Evolutionary conservation across 1,140 invertebrate species (phyloP), one percentile per base, ranked within the genome.

Genomic region (Mizuhopecten yessoensis): DNA sequence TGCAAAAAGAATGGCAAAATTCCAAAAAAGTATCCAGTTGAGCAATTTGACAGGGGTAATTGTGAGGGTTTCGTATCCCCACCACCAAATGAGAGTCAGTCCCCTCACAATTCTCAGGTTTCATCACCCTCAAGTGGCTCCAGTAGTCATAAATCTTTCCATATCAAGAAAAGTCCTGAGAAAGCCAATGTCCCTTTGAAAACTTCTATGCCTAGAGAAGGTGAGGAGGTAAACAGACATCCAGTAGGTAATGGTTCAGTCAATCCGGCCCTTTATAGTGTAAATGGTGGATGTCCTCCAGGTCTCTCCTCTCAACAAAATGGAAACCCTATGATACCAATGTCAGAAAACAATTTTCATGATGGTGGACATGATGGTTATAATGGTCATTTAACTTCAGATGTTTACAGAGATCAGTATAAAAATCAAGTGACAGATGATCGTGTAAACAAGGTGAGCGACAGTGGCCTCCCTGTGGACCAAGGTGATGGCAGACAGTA

Each of bases 1-100:
- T 91, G 86, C 45, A 91, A 90, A 86, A 93, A 33, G 86, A 92
- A 39, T 39, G 36, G 10, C 33, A 36, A 75, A 86, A 89, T 87
- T 86, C 34, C 88, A 33, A 91, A 34, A 29, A 86, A 9, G 9
- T 45, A 1, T 17, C 9, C 33, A 39, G 42, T 20, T 86, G 36
- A 86, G 23, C 33, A 34, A 86, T 34, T 23, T 0, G 36, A 91
- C 5, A 45, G 15, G 33, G 90, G 87, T 29, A 89, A 88, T 34
- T n/a, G n/a, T 39, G 88, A 91, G 87, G 88, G 36, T 17, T 49
- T 49, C 20, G 45, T 49, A n/a, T 75, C n/a, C 2, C 57, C 9
- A n/a, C 23, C 5, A 3, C 57, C 23, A n/a, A 75, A 75, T 75
- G n/a, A 0, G n/a, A 5, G 23, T n/a, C 57, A 75, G 57, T 75